Evolutionary conservation across 2,888 invertebrate species (phyloP), one percentile per base, ranked within the genome.

Genomic region (Stenoptilia bipunctidactyla): DNA sequence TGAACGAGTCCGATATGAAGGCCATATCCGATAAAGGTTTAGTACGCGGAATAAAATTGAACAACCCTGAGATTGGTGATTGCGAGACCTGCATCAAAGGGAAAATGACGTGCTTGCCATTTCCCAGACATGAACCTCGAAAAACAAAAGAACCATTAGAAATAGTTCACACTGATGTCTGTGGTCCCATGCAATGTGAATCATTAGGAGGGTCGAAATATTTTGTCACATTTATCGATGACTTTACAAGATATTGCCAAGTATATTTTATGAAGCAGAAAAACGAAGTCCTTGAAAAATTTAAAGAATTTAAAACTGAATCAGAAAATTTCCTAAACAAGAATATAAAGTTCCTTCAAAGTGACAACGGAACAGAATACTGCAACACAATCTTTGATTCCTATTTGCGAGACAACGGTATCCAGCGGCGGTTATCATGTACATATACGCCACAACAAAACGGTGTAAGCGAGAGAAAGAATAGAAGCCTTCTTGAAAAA

Each of bases 361-460:
- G 6, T 12, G 30, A 30, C n/a, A 30, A 30, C n/a, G 30, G 30
- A 30, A n/a, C 6, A 2, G 30, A 30, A 30, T 30, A 30, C 30
- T 8, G 30, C 6, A 25, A 3, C 13, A 40, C 5, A 25, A 13
- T 20, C 8, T 34, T 39, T 39, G 12, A 25, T n/a, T 13, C 5
- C 6, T 39, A 34, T 13, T 12, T 34, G 9, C 6, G 20, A 34
- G 20, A 34, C 3, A 13, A 20, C 10, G 39, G 39, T 2, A 40
- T 40, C 4, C 9, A 10, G 12, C 27, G 30, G 15, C 5, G 25
- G 20, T 14, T 34, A n/a, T 20, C 25, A 2, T 20, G 20, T 2
- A 34, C 34, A 5, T 39, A 39, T 13, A 39, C 45, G 1, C 45
- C 41, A 2, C n/a, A 30, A n/a, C 9, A 30, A 30, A 30, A 30